A percentile compares a stretch with the other conserved stretches of the same genome.
These are phyloP conservation scores for Tadarida brasiliensis DNA, from an alignment of 2,797 vertebrate species.

Conservation along the genomic window DNA sequence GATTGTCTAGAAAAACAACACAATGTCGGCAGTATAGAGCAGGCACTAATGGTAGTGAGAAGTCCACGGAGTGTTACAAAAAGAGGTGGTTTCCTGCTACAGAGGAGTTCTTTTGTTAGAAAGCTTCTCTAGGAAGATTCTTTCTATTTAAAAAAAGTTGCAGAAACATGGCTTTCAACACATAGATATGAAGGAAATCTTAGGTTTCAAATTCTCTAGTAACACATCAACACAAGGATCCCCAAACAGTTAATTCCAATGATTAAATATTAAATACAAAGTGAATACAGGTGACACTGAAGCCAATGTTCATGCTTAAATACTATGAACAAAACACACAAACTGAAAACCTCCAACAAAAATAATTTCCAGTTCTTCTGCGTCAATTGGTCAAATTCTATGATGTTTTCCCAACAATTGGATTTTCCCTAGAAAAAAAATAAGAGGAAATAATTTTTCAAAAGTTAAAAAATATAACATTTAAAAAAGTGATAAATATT, in stretches of 20 bases:
- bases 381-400: slow-evolving; percentile 73
- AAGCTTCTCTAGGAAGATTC: slow-evolving; percentile 80
- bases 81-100: slow-evolving; percentile 46
- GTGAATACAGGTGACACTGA: slow-evolving; percentile 82
- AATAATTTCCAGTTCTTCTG: slow-evolving; percentile 86
- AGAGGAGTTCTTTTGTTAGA: slow-evolving; percentile 61
- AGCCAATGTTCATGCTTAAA: slow-evolving; percentile 86
- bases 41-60: slow-evolving; percentile 86
- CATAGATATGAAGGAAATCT: slow-evolving; percentile 78
- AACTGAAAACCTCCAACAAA: slow-evolving; percentile 73
- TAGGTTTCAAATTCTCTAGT: slow-evolving; percentile 83
- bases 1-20: slow-evolving; percentile 79
- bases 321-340: slow-evolving; percentile 82
- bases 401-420: slow-evolving; percentile 95
- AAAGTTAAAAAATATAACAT: slow-evolving; percentile 26
- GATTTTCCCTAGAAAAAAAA: slow-evolving; percentile 94
- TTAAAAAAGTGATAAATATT: slow-evolving; percentile 19
- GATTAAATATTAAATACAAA: slow-evolving; percentile 91
- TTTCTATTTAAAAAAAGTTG: slow-evolving; percentile 78
- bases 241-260: slow-evolving; percentile 78
- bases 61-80: slow-evolving; percentile 60
- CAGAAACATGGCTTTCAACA: slow-evolving; percentile 82
- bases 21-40: slow-evolving; percentile 81
- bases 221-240: slow-evolving; percentile 80
- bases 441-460: slow-evolving; percentile 62